Base-by-base conservation (phyloP, 2,888 invertebrate species). In the Andrena fulva region DNA sequence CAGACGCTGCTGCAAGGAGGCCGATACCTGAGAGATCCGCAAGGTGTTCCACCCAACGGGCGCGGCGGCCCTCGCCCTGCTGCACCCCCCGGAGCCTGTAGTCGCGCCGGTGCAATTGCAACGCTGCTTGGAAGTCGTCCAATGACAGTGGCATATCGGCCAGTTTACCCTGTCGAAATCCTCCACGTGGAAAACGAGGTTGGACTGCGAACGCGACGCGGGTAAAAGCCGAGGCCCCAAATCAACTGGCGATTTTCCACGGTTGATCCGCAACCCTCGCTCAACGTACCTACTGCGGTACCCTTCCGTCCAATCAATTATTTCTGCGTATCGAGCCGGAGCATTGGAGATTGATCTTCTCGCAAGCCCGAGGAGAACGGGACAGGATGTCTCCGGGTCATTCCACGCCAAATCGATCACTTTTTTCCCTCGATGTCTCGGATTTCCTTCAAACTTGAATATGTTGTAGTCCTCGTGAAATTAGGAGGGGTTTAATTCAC, bases 71-170 rank as follows among this genome's bases (percentile, higher is more conserved):
- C 24, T 16, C 33, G 8, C 16, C 70, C 35, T 31, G 24, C 31
- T 16, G 63, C 64, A 31, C 42, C 50, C 50, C 16, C 33, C 7
- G 12, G 12, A n/a, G 20, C 31, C 24, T n/a, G 16, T 60, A 59
- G 66, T 69, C 54, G 79, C 72, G 42, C 42, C 42, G 42, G 42
- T 70, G 86, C 89, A 90, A 91, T 91, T 90, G 90, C 87, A 85
- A 87, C 88, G 84, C 82, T 87, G 80, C 79, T 92, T 92, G 93
- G 92, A 93, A 89, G 83, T 83, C 72, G 87, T 92, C 93, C 92
- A 93, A 92, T 86, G 86, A 82, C 87, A 67, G 81, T 76, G 78
- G 86, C 89, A 87, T 90, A 91, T 92, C 92, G 89, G 86, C 87
- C 87, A 89, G 89, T 91, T 91, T 89, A 90, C 88, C 82, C 74